Conservation (phyloP, 2,113 vertebrate species). For the Gadus chalcogrammus region DNA sequence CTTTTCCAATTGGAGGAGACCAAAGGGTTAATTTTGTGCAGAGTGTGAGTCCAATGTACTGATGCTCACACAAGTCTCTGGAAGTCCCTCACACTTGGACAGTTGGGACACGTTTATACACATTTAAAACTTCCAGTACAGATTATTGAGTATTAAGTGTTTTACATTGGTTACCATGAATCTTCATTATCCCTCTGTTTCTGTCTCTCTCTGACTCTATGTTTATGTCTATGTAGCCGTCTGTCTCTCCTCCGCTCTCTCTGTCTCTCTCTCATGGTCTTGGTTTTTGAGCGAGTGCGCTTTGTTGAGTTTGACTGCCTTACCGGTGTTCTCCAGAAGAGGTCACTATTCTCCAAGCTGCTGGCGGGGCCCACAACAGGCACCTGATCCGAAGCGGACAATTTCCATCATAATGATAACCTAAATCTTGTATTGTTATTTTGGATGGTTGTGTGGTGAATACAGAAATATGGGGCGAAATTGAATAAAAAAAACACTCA, state of each 20-base stretch:
- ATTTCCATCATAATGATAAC: too few relatives aligned
- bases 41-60: conserved; percentile 27
- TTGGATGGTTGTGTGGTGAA: too few relatives aligned
- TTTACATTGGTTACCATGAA: too few relatives aligned
- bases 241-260: conserved; percentile 11
- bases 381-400: conserved; percentile 1
- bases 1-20: conserved; percentile 64
- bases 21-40: conserved; percentile 13
- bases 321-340: conserved; percentile 45
- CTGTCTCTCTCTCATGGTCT: conserved; percentile 50
- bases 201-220: too few relatives aligned
- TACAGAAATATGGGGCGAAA: too few relatives aligned
- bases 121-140: background rate
- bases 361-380: conserved; percentile 44
- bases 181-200: too few relatives aligned
- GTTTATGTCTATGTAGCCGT: too few relatives aligned
- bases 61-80: conserved; percentile 58
- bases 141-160: background rate
- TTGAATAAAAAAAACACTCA: too few relatives aligned
- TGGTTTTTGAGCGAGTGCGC: conserved; percentile 64
- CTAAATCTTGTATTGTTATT: too few relatives aligned
- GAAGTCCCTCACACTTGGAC: conserved; percentile 59
- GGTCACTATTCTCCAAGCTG: conserved; percentile 63
- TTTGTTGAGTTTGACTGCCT: conserved; percentile 63
- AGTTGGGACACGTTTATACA: conserved; percentile 32